Evolutionary conservation across 2,888 invertebrate species (phyloP), one percentile per base, ranked within the genome.

Genomic region (Sylvicola fuscatus): DNA sequence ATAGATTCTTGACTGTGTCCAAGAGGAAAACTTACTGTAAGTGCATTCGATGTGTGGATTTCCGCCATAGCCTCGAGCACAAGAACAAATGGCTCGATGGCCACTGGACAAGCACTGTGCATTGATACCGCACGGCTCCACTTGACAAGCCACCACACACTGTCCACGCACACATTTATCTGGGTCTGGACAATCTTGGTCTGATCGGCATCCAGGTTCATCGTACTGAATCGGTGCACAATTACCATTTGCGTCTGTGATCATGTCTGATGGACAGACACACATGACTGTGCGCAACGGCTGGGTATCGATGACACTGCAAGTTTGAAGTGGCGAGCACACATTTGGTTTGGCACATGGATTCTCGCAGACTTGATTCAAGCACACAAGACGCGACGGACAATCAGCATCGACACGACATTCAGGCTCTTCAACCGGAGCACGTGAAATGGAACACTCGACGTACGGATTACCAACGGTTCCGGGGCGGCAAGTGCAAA

Each of bases 241-340:
- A 42, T 72, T 71, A 43, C 76, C 79, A 37, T 73, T 72, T 5
- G 65, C 65, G 42, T 80, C 78, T 0, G 75, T 71, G 32, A 81
- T 67, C 1, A 79, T 81, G 41, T 86, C 84, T 29, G 76, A 67
- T 12, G 84, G 81, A 56, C 89, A 90, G 48, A 79, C 72, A 51
- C 89, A 89, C 46, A 86, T 79, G 46, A 87, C 74, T 0, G 86
- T 84, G 35, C 84, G 70, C 41, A 86, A 58, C 2, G 89, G 86
- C 32, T 77, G 51, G 1, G 82, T 74, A 45, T 84, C 81, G 10
- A 80, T 61, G 0, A 83, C 80, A 39, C 72, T 65, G 53, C 89
- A 89, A 39, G 75, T 68, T 45, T 89, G 81, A 42, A 80, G 80
- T 4, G 67, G 61, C 12, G 72, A 72, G 50, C 89, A 89, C 32